Evolutionary conservation across 1,140 invertebrate genomes (phyloP).

Genomic region (Diorhabda sublineata): DNA sequence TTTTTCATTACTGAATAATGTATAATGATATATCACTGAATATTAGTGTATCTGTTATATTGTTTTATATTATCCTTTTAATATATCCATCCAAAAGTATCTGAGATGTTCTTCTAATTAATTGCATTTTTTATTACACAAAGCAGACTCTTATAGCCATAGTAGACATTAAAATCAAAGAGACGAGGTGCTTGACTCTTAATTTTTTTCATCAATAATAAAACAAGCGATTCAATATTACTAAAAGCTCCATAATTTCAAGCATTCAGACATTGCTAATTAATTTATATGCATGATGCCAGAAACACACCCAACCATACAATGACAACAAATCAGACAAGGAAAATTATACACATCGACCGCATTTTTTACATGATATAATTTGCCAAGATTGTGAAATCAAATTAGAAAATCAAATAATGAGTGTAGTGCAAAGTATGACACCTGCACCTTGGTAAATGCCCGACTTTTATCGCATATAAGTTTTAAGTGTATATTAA

Average conservation of each 20-base stretch:
- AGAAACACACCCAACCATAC: background rate
- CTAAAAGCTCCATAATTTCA: slow-evolving; percentile 2
- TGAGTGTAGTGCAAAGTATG: background rate
- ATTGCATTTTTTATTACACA: background rate
- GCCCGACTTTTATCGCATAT: background rate
- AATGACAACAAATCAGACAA: slow-evolving; percentile 2
- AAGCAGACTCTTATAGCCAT: background rate
- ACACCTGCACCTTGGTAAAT: background rate
- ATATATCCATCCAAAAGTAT: too few relatives aligned
- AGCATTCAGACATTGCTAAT: background rate
- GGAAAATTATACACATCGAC: background rate
- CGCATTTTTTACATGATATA: background rate
- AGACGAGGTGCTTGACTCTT: background rate
- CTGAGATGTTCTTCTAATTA: background rate
- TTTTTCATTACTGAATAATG: too few relatives aligned
- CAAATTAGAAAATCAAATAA: slow-evolving; percentile 3
- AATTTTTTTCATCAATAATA: slow-evolving; percentile 3
- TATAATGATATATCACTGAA: too few relatives aligned
- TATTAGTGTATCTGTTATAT: too few relatives aligned
- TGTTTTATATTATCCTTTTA: too few relatives aligned
- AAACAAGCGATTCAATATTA: slow-evolving; percentile 3
- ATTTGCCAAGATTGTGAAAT: slow-evolving; percentile 1
- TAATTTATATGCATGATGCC: background rate
- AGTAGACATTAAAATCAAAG: background rate
- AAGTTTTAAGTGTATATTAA: background rate